Evolutionary conservation across 2,797 vertebrate genomes (phyloP).

Genomic region (Anolis apletophallus): DNA sequence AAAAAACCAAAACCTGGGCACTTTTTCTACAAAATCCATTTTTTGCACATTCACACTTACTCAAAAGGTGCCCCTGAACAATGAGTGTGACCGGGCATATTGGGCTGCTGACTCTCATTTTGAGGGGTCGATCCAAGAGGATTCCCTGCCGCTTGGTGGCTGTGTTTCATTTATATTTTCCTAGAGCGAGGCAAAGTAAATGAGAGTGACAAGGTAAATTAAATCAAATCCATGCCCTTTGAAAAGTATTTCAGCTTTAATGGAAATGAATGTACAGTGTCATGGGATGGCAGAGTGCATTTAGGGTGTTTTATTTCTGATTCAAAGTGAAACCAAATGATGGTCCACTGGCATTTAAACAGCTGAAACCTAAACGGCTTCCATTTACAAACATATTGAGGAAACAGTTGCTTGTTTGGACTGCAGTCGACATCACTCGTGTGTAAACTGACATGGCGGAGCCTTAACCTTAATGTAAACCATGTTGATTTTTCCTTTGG

Average conservation of each 20-base stretch:
- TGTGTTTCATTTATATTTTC: conserved; percentile 33
- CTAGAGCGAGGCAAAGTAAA: conserved; percentile 34
- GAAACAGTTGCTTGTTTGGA: conserved; percentile 48
- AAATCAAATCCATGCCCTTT: conserved; percentile 42
- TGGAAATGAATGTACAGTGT: conserved; percentile 14
- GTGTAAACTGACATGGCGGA: conserved; percentile 41
- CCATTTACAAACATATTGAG: conserved; percentile 20
- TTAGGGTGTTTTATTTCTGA: conserved; percentile 35
- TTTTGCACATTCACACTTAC: not conserved
- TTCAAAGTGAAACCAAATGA: conserved; percentile 54
- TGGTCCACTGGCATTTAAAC: conserved; percentile 40
- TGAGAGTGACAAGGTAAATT: conserved; percentile 43
- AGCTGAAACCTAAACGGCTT: conserved; percentile 52
- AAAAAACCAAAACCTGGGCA: not conserved
- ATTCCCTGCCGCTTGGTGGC: not conserved
- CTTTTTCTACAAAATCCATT: not conserved
- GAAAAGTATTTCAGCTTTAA: conserved; percentile 44
- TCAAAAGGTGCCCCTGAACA: not conserved
- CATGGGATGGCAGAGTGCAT: conserved; percentile 39
- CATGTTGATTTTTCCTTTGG: conserved; percentile 36
- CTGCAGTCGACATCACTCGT: conserved; percentile 3
- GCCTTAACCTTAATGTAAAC: conserved; percentile 42
- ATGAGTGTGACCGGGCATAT: not conserved
- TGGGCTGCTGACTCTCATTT: not conserved
- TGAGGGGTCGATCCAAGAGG: not conserved